Evolutionary conservation across 2,113 vertebrate species (phyloP).

Genomic region (Tympanuchus pallidicinctus): DNA sequence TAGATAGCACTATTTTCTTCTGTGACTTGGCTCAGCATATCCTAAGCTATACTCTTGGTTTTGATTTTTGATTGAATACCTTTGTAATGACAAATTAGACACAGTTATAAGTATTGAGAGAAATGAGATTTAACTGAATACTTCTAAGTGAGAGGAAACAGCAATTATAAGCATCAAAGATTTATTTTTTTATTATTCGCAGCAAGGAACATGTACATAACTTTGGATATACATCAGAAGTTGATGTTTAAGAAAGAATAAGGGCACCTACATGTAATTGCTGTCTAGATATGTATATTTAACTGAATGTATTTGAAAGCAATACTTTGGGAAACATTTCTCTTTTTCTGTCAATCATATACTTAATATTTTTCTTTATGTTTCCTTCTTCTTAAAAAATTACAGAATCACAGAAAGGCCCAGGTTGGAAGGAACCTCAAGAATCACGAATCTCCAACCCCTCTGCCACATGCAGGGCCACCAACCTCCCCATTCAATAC

Average conservation of each 20-base stretch:
- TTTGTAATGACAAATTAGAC: background rate
- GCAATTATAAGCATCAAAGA: accelerated
- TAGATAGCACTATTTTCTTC: no score
- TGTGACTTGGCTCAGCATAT: no score
- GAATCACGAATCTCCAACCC: no score
- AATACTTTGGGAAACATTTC: background rate
- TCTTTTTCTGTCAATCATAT: background rate
- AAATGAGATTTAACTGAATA: background rate
- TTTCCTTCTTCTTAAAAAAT: background rate
- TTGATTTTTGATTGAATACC: no score
- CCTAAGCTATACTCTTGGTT: no score
- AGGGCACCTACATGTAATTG: background rate
- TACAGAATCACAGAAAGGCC: no score
- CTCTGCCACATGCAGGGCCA: no score
- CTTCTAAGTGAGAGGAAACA: background rate
- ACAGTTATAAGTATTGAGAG: background rate
- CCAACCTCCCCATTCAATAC: no score
- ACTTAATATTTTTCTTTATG: background rate
- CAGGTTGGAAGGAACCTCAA: no score
- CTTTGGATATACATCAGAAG: background rate
- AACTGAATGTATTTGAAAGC: background rate
- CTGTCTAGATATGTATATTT: background rate
- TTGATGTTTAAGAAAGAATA: background rate
- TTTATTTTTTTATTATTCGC: accelerated
- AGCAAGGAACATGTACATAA: background rate